A percentile compares a stretch with the other conserved stretches of the same genome.
These are phyloP conservation scores for Brachyalestes nurse DNA, from an alignment of 2,797 vertebrate species.

Conservation along the genomic window DNA sequence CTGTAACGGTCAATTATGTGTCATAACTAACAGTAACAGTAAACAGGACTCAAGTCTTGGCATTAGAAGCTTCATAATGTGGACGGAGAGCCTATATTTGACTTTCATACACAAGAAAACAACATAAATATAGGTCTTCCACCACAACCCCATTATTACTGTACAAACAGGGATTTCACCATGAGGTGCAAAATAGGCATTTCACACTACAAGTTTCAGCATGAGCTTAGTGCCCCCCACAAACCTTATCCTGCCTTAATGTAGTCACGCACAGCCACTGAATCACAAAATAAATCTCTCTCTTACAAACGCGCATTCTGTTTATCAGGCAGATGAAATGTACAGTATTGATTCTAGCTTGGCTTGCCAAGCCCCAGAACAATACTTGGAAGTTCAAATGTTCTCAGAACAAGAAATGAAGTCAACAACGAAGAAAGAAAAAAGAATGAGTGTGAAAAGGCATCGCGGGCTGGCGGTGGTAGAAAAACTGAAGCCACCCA, in stretches of 20 bases:
- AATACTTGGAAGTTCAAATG: constrained; percentile 41
- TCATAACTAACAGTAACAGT: not conserved
- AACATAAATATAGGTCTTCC: constrained; percentile 53
- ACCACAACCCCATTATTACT: constrained; percentile 51
- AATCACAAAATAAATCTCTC: not conserved
- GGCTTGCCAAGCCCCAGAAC: constrained; percentile 7
- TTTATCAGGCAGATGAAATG: constrained; percentile 27
- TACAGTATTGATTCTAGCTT: constrained; percentile 8
- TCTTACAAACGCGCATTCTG: constrained; percentile 10
- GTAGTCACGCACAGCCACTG: not conserved
- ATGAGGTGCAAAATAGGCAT: constrained; percentile 48
- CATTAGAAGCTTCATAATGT: constrained; percentile 18
- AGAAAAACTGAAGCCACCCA: constrained; percentile 5
- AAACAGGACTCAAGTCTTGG: constrained; percentile 18
- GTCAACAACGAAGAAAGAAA: constrained; percentile 11
- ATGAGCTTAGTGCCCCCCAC: constrained; percentile 23
- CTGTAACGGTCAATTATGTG: not conserved
- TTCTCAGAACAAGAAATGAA: constrained; percentile 14
- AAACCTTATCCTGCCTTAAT: not conserved
- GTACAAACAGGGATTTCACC: constrained; percentile 46
- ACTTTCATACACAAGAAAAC: constrained; percentile 42
- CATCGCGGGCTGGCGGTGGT: not conserved
- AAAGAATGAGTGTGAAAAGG: constrained; percentile 26
- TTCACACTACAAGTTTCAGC: constrained; percentile 39
- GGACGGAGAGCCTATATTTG: constrained; percentile 36